Conservation (phyloP, 2,113 vertebrate species). For the Chaetorhynchus papuensis region DNA sequence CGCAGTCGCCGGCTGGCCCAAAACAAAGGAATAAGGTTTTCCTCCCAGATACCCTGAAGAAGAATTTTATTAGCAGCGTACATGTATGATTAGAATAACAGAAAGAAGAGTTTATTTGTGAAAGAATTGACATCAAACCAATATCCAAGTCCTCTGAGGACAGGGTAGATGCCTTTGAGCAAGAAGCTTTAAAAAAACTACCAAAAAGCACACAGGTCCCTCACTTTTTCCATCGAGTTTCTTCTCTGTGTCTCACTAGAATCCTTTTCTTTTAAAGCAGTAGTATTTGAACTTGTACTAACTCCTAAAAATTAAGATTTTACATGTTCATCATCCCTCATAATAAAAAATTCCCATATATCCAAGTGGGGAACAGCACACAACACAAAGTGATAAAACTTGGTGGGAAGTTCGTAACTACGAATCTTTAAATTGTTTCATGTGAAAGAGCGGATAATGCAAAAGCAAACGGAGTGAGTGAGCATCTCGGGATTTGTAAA, state of each 20-base stretch:
- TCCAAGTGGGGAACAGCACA: background rate
- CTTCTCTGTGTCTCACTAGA: background rate
- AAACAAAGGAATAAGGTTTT: background rate
- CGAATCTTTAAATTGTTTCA: background rate
- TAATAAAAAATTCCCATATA: background rate
- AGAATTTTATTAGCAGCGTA: slow-evolving; percentile 6
- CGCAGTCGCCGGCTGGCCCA: rapidly evolving
- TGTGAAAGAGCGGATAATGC: background rate
- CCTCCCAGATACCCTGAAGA: background rate
- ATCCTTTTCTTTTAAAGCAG: background rate
- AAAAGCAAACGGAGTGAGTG: background rate
- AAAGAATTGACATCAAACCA: background rate
- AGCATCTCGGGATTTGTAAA: background rate
- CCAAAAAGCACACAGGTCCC: background rate
- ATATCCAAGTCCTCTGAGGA: background rate
- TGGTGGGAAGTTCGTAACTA: background rate
- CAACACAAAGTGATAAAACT: background rate
- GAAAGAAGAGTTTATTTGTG: background rate
- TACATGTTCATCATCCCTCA: background rate
- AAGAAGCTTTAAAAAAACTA: background rate
- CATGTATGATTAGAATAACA: slow-evolving; percentile 13
- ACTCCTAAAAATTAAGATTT: background rate
- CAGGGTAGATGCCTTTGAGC: background rate
- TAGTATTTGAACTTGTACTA: background rate
- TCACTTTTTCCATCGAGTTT: background rate